These are phyloP conservation scores for Rhinogobio ventralis DNA, from an alignment of 2,797 vertebrate genomes.

Conservation along the genomic window DNA sequence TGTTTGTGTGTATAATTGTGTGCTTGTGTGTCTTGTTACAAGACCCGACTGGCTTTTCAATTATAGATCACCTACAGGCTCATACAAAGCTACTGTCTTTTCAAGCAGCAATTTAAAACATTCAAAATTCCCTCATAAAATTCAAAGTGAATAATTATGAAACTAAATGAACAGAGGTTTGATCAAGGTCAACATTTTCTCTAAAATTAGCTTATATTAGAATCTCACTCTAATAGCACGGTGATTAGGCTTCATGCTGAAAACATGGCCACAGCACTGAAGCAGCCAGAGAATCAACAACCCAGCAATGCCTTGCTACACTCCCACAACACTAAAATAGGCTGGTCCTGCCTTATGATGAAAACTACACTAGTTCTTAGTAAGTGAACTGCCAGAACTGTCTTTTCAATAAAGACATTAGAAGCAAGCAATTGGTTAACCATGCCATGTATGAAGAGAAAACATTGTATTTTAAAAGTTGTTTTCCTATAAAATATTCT, in stretches of 20 bases:
- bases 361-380: not conserved
- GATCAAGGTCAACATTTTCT: not conserved
- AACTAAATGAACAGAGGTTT: conserved; percentile 7
- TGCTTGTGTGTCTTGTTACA: conserved; percentile 56
- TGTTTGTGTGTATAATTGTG: conserved; percentile 46
- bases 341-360: not conserved
- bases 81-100: conserved; percentile 41
- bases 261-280: not conserved
- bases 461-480: not conserved
- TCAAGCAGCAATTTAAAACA: conserved; percentile 19
- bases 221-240: not conserved
- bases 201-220: not conserved
- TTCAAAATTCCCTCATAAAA: not conserved
- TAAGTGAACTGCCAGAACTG: not conserved
- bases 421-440: not conserved
- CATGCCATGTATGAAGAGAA: not conserved
- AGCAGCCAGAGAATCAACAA: not conserved
- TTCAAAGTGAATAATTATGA: not conserved
- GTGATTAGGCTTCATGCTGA: not conserved
- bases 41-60: conserved; percentile 57
- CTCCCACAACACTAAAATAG: not conserved
- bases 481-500: not conserved
- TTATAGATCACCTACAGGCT: conserved; percentile 58
- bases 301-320: not conserved
- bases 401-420: not conserved